Base-by-base conservation (phyloP, 1,140 invertebrate genomes). In the Drosophila ambigua region DNA sequence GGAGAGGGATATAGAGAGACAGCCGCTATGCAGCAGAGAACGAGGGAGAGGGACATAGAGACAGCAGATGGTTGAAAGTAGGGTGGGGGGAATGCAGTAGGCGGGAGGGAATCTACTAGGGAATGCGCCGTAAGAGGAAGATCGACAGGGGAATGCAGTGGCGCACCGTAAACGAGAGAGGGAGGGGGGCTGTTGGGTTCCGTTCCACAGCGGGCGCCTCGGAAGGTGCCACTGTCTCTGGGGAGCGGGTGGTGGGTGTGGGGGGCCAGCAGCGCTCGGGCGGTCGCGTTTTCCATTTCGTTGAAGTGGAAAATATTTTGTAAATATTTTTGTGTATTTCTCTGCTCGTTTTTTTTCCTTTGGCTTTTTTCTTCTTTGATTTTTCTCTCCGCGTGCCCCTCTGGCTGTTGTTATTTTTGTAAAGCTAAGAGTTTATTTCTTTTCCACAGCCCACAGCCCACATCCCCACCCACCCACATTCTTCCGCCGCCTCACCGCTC, bases 291-390 rank as follows among this genome's bases (percentile, higher is more conserved):
- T 90, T 85, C 85, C 85, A 89, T 89, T 81, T 89, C 87, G 85
- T 89, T 90, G 88, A 88, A 89, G 88, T 88, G 87, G 79, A 90
- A 89, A 89, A 89, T 90, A 90, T 90, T 89, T 90, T 90, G 85
- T 89, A 89, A 89, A 89, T 89, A 90, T 90, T 90, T 89, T 90
- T 68, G 71, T 80, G 61, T 81, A 62, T 77, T 81, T 59, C 60
- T 55, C 48, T 62, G 62, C 53, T 59, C 53, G 65, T 45, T 61
- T 41, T 78, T 72, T 76, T 59, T 51, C 8, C 35, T 76, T 68
- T 76, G 74, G 51, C 48, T 66, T 71, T 77, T 77, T 61, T 76
- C 20, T 59, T 68, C 48, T 72, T 88, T 87, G 75, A 79, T 79
- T 83, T 72, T 51, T 73, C 49, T 51, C 41, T 73, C 50, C 39